These are phyloP conservation scores for Sinonovacula constricta DNA, from an alignment of 1,140 invertebrate species.

Conservation along the genomic window DNA sequence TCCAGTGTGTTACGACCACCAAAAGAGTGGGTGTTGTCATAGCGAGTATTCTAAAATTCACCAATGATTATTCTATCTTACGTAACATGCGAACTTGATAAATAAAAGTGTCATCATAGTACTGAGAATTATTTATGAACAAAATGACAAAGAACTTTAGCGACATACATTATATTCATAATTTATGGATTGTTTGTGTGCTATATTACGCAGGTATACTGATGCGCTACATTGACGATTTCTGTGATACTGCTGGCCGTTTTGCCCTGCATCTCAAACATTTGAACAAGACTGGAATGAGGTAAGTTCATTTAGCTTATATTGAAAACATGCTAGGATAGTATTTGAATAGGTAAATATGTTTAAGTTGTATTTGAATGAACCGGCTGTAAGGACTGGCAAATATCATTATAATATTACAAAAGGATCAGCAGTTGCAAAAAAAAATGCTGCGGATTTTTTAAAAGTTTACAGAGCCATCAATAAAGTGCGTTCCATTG, in stretches of 20 bases:
- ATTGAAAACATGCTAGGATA: not conserved
- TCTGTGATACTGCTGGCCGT: constrained; percentile 21
- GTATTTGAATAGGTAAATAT: too few species aligned
- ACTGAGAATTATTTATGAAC: not conserved
- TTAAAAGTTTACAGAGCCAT: too few species aligned
- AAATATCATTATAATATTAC: not conserved
- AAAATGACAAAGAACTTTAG: not conserved
- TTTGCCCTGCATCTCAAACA: constrained; percentile 7
- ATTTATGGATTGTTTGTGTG: not conserved
- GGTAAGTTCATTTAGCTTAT: not conserved
- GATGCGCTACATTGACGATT: constrained; percentile 26
- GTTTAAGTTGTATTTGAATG: not conserved
- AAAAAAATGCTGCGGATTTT: too few species aligned
- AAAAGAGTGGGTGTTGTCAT: too few species aligned
- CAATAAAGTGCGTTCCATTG: too few species aligned
- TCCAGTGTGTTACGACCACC: too few species aligned
- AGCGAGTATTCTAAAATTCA: too few species aligned
- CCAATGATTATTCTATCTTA: not conserved
- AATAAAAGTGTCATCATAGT: not conserved
- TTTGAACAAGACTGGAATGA: constrained; percentile 15
- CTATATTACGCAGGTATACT: not conserved
- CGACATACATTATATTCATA: not conserved
- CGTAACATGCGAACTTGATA: not conserved
- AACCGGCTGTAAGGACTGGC: not conserved
- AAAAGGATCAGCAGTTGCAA: too few species aligned